Evolutionary conservation across 2,113 vertebrate species (phyloP).

Genomic region (Astur gentilis): DNA sequence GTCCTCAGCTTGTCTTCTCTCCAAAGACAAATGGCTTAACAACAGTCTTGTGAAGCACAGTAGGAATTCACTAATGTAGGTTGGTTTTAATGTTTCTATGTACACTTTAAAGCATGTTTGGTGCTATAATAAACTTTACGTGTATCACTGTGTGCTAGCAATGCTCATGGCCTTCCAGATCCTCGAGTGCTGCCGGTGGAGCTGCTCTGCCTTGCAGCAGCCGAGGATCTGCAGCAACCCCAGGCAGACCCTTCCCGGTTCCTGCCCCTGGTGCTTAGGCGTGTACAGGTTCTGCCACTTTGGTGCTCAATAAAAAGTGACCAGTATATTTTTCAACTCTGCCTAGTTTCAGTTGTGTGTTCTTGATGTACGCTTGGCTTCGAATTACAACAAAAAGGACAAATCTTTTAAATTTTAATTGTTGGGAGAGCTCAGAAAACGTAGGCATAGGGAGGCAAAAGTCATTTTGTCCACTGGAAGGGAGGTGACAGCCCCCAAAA

Average conservation of each 20-base stretch:
- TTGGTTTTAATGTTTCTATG: not conserved
- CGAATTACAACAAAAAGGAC: not conserved
- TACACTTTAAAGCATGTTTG: not conserved
- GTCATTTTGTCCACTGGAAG: not conserved
- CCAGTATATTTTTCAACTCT: conserved; percentile 1
- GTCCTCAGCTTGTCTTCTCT: not conserved
- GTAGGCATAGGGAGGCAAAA: not conserved
- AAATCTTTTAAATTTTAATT: not conserved
- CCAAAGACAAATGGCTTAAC: not conserved
- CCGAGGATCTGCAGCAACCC: not conserved
- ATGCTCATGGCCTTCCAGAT: not conserved
- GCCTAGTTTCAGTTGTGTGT: not conserved
- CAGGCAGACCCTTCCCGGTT: not conserved
- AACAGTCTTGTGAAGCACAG: not conserved
- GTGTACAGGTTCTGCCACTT: not conserved
- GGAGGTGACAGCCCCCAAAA: not conserved
- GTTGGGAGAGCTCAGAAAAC: not conserved
- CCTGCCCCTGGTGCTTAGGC: not conserved
- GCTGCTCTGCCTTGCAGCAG: not conserved
- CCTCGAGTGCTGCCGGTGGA: not conserved
- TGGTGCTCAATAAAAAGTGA: conserved; percentile 59
- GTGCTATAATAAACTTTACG: not conserved
- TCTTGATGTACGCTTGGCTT: not conserved
- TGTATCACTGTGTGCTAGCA: not conserved
- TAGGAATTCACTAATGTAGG: not conserved